A percentile compares a stretch with the other conserved stretches of the same genome.
These are phyloP conservation scores for Pemphredon lugubris DNA, from an alignment of 2,888 invertebrate species.

Conservation along the genomic window DNA sequence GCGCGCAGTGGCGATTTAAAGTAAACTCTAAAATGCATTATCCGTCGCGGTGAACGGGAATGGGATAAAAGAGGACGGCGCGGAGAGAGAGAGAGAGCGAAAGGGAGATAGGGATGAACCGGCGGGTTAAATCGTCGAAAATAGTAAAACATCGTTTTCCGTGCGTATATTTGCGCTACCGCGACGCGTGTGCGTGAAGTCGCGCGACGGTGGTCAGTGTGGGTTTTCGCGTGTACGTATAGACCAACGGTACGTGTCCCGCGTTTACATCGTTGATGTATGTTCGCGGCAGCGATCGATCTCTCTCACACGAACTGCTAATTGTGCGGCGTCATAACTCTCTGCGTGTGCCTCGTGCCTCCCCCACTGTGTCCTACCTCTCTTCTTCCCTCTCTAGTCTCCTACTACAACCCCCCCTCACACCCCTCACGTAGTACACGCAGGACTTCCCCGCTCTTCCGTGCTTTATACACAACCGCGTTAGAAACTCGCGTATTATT, in stretches of 20 bases:
- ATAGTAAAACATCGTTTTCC: constrained; percentile 60
- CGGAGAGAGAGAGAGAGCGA: background rate
- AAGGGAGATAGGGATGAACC: background rate
- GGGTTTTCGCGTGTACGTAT: constrained; percentile 55
- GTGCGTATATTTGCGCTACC: background rate
- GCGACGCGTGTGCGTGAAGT: constrained; percentile 37
- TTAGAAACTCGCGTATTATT: constrained; percentile 49
- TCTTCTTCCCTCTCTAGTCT: background rate
- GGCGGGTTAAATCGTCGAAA: constrained; percentile 66
- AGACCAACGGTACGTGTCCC: constrained; percentile 72
- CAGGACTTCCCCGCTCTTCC: constrained; percentile 44
- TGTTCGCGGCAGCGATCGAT: constrained; percentile 80
- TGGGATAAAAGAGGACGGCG: too few species aligned
- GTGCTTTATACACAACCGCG: constrained; percentile 40
- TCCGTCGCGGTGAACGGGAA: constrained; percentile 27
- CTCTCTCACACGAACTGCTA: constrained; percentile 81
- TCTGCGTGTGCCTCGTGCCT: constrained; percentile 65
- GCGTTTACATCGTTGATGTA: constrained; percentile 79
- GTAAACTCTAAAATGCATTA: constrained; percentile 69
- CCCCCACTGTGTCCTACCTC: background rate
- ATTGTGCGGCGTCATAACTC: constrained; percentile 81
- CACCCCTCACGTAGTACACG: constrained; percentile 45
- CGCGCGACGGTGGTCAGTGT: too few species aligned
- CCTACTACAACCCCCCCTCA: constrained; percentile 40
- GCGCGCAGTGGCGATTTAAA: constrained; percentile 37